These are phyloP conservation scores for Myrmecobius fasciatus DNA, from an alignment of 2,113 vertebrate species.

Conservation along the genomic window DNA sequence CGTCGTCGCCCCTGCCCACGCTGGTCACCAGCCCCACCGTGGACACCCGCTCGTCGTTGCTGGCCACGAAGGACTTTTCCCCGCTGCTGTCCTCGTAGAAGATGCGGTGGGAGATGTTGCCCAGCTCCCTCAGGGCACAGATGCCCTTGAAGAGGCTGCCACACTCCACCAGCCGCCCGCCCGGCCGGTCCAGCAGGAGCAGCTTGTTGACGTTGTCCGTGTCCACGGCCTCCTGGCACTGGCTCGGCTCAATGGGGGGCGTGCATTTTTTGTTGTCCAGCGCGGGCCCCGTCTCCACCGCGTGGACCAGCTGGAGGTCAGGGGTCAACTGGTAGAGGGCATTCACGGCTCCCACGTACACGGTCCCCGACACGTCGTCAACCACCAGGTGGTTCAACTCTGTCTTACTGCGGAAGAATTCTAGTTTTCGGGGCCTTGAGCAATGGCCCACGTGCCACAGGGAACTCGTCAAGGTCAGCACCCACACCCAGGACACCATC, in stretches of 20 bases:
- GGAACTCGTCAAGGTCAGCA: slow-evolving; percentile 76
- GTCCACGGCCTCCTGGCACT: slow-evolving; percentile 85
- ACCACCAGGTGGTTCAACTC: slow-evolving; percentile 92
- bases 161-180: slow-evolving; percentile 89
- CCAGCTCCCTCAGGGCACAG: slow-evolving; percentile 91
- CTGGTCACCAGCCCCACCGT: slow-evolving; percentile 94
- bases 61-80: slow-evolving; percentile 96
- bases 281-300: slow-evolving; percentile 84
- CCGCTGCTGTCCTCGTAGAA: slow-evolving; percentile 93
- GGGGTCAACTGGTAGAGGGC: slow-evolving; percentile 89
- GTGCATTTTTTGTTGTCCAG: slow-evolving; percentile 92
- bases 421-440: slow-evolving; percentile 76
- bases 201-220: slow-evolving; percentile 94
- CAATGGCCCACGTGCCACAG: slow-evolving; percentile 34
- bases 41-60: slow-evolving; percentile 89
- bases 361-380: slow-evolving; percentile 86
- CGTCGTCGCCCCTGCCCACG: slow-evolving; percentile 49
- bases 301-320: slow-evolving; percentile 78
- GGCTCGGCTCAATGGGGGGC: slow-evolving; percentile 89
- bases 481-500: slow-evolving; percentile 84
- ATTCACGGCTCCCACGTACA: slow-evolving; percentile 94
- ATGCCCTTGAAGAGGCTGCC: slow-evolving; percentile 96
- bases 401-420: slow-evolving; percentile 80
- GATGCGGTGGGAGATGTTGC: slow-evolving; percentile 82
- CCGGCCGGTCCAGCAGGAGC: slow-evolving; percentile 86